Base-by-base conservation (phyloP, 2,113 vertebrate species). In the Halichoeres trimaculatus region DNA sequence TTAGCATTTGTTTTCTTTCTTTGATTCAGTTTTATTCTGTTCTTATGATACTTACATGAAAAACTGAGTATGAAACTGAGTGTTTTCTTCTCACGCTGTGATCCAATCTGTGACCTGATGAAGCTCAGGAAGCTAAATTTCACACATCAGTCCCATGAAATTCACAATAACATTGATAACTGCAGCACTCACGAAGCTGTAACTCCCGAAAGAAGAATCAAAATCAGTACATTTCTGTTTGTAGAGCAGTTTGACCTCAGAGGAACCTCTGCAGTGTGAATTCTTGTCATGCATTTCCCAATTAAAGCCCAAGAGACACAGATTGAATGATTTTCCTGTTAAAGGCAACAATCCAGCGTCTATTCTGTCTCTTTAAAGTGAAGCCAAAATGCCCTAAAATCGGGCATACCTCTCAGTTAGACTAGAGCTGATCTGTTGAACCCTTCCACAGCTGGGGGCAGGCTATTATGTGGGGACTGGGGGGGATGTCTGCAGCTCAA, bases 401-500 rank as follows among this genome's bases (percentile, higher is more conserved):
- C 11, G 52, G 59, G 12, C 67, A 48, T 34, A 48, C 70, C 61
- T 74, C 47, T 58, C 48, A 30, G 71, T 40, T 62, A 36, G 58
- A 64, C 36, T 67, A 56, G 63, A 54, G 55, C 62, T 77, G 79
- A 85, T 83, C 81, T 74, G 72, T 60, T 78, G 75, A 80, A 81
- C 50, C 52, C 65, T 16, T 65, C 52, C 85, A 86, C 86, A 85
- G 85, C 81, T 84, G 83, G 86, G 63, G 73, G 74, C 47, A 34
- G 66, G 59, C 51, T 70, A 82, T 87, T 76, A 85, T 81, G 63
- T 66, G 52, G 75, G 60, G 41, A 69, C 53, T 34, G 35, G 56
- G 19, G 70, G 66, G 86, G 45, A 75, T 76, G 81, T 76, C 77
- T 62, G 68, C 74, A 72, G 86, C 81, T 48, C 83, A 73, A 74